These are phyloP conservation scores for Ormyrus pomaceus DNA, from an alignment of 2,888 invertebrate species.

Conservation along the genomic window DNA sequence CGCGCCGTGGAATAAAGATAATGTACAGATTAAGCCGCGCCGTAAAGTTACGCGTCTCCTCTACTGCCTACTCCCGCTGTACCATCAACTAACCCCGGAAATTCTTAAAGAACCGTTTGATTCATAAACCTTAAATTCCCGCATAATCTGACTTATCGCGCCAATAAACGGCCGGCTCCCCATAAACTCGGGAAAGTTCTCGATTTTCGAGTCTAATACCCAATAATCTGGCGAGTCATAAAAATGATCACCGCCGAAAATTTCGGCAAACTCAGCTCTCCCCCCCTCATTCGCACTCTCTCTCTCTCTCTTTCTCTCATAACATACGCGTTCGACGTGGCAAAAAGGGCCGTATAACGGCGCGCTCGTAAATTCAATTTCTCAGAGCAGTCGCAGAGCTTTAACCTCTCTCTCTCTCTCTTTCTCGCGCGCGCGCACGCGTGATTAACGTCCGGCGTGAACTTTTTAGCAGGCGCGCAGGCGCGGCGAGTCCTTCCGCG, in stretches of 20 bases:
- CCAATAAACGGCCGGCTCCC: slow-evolving; percentile 24
- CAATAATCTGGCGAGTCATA: slow-evolving; percentile 33
- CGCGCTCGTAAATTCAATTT: slow-evolving; percentile 35
- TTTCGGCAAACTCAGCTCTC: slow-evolving; percentile 33
- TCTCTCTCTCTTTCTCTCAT: no score
- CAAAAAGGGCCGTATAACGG: no score
- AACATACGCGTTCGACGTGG: no score
- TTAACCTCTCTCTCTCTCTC: no score
- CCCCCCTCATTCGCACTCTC: background rate
- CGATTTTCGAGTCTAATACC: slow-evolving; percentile 23
- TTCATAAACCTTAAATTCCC: background rate
- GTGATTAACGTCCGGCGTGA: slow-evolving; percentile 31
- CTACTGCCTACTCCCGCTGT: background rate
- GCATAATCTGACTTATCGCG: slow-evolving; percentile 33
- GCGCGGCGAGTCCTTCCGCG: background rate
- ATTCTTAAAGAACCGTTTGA: slow-evolving; percentile 8
- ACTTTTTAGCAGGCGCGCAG: slow-evolving; percentile 8
- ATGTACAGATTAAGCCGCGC: no score
- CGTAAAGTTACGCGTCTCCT: no score
- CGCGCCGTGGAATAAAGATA: no score
- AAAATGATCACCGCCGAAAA: slow-evolving; percentile 31
- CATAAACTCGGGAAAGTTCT: background rate
- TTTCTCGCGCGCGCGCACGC: background rate
- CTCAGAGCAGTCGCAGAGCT: no score
- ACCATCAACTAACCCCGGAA: background rate